Evolutionary conservation across 1,140 invertebrate species (phyloP), one percentile per base, ranked within the genome.

Genomic region (Ceratina calcarata): DNA sequence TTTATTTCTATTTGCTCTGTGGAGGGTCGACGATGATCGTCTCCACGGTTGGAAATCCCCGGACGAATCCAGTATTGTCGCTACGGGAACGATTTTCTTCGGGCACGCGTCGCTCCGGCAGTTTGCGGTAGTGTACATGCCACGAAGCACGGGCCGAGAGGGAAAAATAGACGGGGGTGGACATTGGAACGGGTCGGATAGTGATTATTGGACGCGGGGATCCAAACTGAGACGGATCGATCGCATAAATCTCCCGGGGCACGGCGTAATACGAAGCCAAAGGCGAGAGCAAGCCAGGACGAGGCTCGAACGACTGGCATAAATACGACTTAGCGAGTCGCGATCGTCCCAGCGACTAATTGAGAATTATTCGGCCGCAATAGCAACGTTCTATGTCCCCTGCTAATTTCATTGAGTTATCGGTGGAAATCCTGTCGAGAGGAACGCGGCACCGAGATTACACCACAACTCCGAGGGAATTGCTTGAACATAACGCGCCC

Each of bases 331-430:
- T 90, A 90, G 85, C 82, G 80, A 75, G 67, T 72, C 74, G 79
- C 86, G 83, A 86, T 86, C 88, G 86, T 71, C 27, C 75, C 37
- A 49, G 66, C 88, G 70, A 80, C 88, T 89, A 90, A 90, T 90
- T 90, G 89, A 90, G 89, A 90, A 89, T 90, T 90, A 90, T 90
- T 90, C 85, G 78, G 74, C 86, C 85, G 84, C 88, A 88, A 90
- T 89, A 86, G 74, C 68, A 49, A 45, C 49, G 22, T 27, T 22
- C 55, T 49, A 66, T 32, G 55, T 45, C 37, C 51, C 73, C 20
- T 60, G 79, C 84, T 85, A 85, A 85, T 85, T 85, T 85, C 81
- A 58, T 55, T 67, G 79, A 84, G 79, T 85, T 85, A 85, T 83
- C 79, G 82, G 49, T 12, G 60, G 53, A 84, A 81, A 77, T 83